A percentile compares a stretch with the other conserved stretches of the same genome.
These are phyloP conservation scores for Platygyra sinensis DNA, from an alignment of 64 coral and sea anemone genomes.

Conservation along the genomic window DNA sequence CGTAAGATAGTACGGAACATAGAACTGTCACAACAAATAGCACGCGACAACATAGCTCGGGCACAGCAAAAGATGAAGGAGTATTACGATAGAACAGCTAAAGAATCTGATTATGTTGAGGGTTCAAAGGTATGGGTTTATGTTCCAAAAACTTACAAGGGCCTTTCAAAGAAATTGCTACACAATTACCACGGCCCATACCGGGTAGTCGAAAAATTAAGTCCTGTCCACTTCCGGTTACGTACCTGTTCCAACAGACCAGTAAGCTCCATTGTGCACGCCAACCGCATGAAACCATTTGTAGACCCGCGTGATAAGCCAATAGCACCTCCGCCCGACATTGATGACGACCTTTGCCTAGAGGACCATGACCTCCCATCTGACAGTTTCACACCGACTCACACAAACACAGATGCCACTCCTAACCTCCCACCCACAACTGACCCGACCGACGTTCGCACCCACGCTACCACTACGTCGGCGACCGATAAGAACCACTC, in stretches of 20 bases:
- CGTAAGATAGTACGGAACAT: background rate
- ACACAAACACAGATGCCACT: too few species aligned
- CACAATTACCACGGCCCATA: constrained; percentile 49
- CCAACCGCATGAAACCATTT: constrained; percentile 50
- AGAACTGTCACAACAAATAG: background rate
- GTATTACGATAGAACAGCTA: constrained; percentile 20
- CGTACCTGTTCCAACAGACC: constrained; percentile 18
- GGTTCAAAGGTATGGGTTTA: constrained; percentile 34
- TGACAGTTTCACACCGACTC: too few species aligned
- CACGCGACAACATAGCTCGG: constrained; percentile 2
- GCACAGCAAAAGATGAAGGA: constrained; percentile 60
- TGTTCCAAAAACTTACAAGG: constrained; percentile 30
- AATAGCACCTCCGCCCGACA: too few species aligned
- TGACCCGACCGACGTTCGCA: too few species aligned
- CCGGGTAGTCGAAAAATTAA: constrained; percentile 40
- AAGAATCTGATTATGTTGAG: background rate
- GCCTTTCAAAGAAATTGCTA: constrained; percentile 52
- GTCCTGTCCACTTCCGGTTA: constrained; percentile 52
- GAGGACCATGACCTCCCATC: too few species aligned
- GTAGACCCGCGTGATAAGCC: constrained; percentile 60
- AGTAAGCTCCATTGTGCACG: constrained; percentile 53
- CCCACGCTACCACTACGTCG: too few species aligned
- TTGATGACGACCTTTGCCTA: too few species aligned
- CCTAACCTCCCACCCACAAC: too few species aligned
- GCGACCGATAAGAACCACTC: too few species aligned